These are phyloP conservation scores for Oncorhynchus mykiss DNA, from an alignment of 2,113 vertebrate species.

Conservation along the genomic window DNA sequence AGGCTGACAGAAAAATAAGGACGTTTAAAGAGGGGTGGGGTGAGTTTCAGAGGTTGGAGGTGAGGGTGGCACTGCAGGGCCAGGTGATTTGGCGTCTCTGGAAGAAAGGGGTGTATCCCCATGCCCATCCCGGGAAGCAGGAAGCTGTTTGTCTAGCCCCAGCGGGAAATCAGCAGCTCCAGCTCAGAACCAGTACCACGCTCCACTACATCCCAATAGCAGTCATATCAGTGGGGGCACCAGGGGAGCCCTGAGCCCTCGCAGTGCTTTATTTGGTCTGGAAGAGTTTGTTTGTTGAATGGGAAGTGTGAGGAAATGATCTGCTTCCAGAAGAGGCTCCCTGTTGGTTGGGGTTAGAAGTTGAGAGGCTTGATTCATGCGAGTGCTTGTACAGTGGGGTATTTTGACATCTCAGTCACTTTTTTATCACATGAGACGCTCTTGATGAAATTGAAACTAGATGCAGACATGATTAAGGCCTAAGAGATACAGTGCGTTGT, in stretches of 20 bases:
- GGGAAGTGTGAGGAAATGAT: background rate
- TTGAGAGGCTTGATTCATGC: constrained; percentile 8
- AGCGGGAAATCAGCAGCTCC: constrained; percentile 57
- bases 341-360: constrained; percentile 12
- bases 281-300: background rate
- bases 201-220: constrained; percentile 71
- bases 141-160: constrained; percentile 73
- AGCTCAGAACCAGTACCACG: constrained; percentile 60
- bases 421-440: constrained; percentile 21
- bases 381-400: background rate
- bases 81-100: constrained; percentile 61
- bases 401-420: background rate
- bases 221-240: constrained; percentile 51
- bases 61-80: constrained; percentile 66
- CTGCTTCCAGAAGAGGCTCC: background rate
- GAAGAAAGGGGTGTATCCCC: constrained; percentile 54
- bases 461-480: constrained; percentile 24
- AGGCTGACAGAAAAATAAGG: constrained; percentile 63
- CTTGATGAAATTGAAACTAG: constrained; percentile 24
- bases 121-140: constrained; percentile 38
- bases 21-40: constrained; percentile 66
- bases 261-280: background rate
- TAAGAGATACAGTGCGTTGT: constrained; percentile 18
- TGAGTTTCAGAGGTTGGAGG: constrained; percentile 64
- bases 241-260: background rate